phyloP scores from a whole-genome alignment of 2,888 invertebrate species.

The Volucella inflata region DNA sequence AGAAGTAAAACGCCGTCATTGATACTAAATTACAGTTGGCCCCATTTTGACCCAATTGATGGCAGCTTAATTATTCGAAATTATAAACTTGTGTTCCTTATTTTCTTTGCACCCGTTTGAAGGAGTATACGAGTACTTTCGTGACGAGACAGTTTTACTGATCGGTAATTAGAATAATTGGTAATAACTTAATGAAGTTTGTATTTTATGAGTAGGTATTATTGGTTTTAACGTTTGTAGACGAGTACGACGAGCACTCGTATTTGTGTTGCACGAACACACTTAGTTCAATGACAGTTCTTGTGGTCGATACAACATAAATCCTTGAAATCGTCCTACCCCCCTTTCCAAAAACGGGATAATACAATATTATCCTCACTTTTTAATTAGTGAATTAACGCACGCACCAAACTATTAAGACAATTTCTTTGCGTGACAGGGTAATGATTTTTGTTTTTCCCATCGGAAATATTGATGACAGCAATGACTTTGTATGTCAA shows the following conservation, averaged over 20 bases:
- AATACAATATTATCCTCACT: no score
- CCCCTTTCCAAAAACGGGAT: no score
- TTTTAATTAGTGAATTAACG: no score
- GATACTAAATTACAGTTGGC: constrained; percentile 57
- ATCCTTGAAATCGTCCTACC: no score
- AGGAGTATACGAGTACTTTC: constrained; percentile 38
- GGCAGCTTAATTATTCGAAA: constrained; percentile 65
- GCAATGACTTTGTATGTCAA: no score
- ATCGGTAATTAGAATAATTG: constrained; percentile 73
- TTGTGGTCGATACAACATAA: no score
- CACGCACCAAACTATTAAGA: no score
- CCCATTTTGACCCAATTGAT: constrained; percentile 60
- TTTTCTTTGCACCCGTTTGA: constrained; percentile 16
- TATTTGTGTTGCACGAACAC: constrained; percentile 27
- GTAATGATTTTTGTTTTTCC: no score
- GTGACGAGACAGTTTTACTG: constrained; percentile 68
- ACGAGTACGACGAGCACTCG: no score
- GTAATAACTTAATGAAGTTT: constrained; percentile 73
- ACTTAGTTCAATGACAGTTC: neutral
- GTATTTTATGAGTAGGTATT: constrained; percentile 50
- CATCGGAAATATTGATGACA: no score
- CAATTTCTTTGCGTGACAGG: no score
- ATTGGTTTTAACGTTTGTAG: constrained; percentile 52
- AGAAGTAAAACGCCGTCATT: constrained; percentile 59
- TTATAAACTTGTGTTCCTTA: constrained; percentile 56